A percentile compares a stretch with the other conserved stretches of the same genome.
phyloP scores from a whole-genome alignment of 2,888 invertebrate species.

The Limnephilus marmoratus region DNA sequence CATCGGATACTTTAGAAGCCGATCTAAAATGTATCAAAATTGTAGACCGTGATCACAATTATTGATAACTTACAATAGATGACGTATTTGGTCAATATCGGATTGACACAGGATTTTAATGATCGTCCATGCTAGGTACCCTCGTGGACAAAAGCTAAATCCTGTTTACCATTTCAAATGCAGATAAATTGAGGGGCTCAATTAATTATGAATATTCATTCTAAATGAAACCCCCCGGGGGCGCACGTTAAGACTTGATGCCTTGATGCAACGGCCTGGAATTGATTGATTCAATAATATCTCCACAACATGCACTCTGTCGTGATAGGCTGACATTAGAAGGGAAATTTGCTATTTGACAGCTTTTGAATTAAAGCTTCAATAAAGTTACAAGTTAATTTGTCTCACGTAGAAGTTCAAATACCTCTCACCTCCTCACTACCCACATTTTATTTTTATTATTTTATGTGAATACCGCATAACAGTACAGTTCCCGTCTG shows the following conservation, averaged over 20 bases:
- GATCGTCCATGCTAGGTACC: too few species aligned
- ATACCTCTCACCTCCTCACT: too few species aligned
- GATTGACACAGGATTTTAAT: too few species aligned
- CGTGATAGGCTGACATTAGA: neutral
- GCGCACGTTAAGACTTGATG: neutral
- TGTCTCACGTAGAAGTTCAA: neutral
- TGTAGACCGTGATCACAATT: too few species aligned
- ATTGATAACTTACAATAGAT: too few species aligned
- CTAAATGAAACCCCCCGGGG: neutral
- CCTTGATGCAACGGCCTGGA: neutral
- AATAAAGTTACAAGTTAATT: neutral
- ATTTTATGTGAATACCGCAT: too few species aligned
- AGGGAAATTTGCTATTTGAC: neutral
- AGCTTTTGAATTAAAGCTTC: neutral
- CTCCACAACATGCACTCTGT: slow-evolving; percentile 1
- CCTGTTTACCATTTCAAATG: neutral
- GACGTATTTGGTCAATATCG: too few species aligned
- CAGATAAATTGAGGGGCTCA: neutral
- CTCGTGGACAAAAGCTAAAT: neutral
- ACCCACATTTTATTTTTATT: too few species aligned
- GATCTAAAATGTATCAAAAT: too few species aligned
- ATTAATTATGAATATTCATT: slow-evolving; percentile 2
- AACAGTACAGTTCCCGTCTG: too few species aligned
- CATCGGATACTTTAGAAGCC: too few species aligned
- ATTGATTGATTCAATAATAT: slow-evolving; percentile 17